Evolutionary conservation across 1,140 invertebrate genomes (phyloP), one percentile per base, ranked within the genome.

Genomic region (Zaprionus tsacasi): DNA sequence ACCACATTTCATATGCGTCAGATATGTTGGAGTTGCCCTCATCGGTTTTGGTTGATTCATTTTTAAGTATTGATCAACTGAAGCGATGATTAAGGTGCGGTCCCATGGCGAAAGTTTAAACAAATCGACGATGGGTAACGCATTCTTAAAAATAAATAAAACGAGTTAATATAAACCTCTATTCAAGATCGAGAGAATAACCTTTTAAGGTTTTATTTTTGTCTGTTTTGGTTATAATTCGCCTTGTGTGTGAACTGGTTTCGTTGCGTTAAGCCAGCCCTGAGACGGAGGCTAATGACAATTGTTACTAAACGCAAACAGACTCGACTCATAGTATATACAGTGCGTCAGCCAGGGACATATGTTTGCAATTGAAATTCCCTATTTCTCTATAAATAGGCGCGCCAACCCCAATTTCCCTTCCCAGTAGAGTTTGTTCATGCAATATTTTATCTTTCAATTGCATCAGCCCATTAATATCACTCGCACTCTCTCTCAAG

Each of bases 251-350:
- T 40, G 40, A 74, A 57, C 66, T 27, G 43, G 71, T 60, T 78
- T 74, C 7, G 7, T 6, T n/a, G n/a, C 7, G 30, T 69, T 66
- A 68, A 56, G 67, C 81, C 78, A 63, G 81, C 81, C 77, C 67
- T 89, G 80, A 79, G 4, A 15, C 45, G 52, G 59, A 76, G 85
- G 80, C 79, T 89, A 87, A 80, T 63, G 66, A 33, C 57, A 69
- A 74, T 33, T 48, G 57, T 67, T 65, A 56, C 45, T 45, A 66
- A 70, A 27, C 30, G 33, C 8, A 57, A 35, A 61, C 48, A 45
- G 10, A 36, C 13, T 21, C 21, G 21, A n/a, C n/a, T n/a, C n/a
- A n/a, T n/a, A n/a, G n/a, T n/a, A n/a, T n/a, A n/a, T 3, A 27
- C 21, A 7, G 45, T 27, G 6, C 60, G 12, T 6, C 60, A 63